Conservation (phyloP, 2,113 vertebrate genomes). For the Gymnobelideus leadbeateri region DNA sequence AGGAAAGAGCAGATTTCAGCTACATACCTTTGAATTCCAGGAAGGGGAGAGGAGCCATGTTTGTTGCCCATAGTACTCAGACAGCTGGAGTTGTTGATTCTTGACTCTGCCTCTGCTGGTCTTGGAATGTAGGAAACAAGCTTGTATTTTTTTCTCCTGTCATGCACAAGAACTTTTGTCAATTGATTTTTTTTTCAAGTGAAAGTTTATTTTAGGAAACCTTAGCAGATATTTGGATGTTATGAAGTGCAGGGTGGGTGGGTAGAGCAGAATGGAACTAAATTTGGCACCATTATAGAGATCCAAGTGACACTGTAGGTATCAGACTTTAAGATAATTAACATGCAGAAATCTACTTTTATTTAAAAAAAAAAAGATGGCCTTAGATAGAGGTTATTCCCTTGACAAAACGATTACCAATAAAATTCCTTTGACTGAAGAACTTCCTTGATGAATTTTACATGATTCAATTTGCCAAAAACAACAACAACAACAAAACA, state of each 20-base stretch:
- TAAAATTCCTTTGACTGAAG: slow-evolving; percentile 18
- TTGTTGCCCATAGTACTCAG: slow-evolving; percentile 8
- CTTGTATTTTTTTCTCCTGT: slow-evolving; percentile 7
- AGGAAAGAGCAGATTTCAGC: neutral
- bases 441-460: slow-evolving; percentile 36
- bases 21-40: slow-evolving; percentile 13
- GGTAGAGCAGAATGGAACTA: neutral
- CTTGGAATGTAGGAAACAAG: slow-evolving; percentile 9
- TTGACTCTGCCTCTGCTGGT: neutral
- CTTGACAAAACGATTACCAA: slow-evolving; percentile 11
- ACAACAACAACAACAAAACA: too few species aligned
- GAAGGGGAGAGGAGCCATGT: neutral
- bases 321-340: slow-evolving; percentile 32
- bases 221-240: neutral
- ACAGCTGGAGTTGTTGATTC: neutral
- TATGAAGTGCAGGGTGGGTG: neutral
- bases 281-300: neutral
- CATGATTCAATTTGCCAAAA: slow-evolving; percentile 1
- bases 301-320: neutral
- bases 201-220: slow-evolving; percentile 24
- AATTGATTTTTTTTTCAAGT: slow-evolving; percentile 8
- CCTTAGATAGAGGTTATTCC: neutral
- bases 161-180: neutral
- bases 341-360: slow-evolving; percentile 28
- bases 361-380: neutral